Conservation (phyloP, 2,113 vertebrate genomes). For the Aphyosemion australe region DNA sequence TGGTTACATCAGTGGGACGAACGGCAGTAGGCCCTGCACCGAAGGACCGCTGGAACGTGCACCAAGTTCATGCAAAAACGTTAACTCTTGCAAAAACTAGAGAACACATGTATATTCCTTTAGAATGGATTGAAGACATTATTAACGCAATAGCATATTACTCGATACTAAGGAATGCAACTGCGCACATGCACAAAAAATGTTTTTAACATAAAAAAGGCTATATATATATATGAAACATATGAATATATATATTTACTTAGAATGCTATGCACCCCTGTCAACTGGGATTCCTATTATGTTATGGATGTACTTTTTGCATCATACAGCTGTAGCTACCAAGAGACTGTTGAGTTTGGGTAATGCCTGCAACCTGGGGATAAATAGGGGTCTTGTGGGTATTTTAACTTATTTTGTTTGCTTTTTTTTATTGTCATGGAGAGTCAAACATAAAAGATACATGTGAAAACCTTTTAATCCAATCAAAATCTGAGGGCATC, state of each 20-base stretch:
- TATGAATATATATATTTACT: slow-evolving; percentile 81
- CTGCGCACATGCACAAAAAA: slow-evolving; percentile 84
- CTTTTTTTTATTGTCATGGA: slow-evolving; percentile 82
- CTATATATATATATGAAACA: slow-evolving; percentile 76
- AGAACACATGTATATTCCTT: slow-evolving; percentile 82
- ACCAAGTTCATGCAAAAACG: slow-evolving; percentile 81
- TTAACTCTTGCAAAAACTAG: slow-evolving; percentile 82
- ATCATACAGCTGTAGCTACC: slow-evolving; percentile 82
- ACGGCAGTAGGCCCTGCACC: slow-evolving; percentile 44
- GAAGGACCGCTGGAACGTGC: slow-evolving; percentile 61
- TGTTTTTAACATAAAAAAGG: slow-evolving; percentile 83
- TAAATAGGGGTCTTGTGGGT: slow-evolving; percentile 75
- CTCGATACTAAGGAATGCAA: slow-evolving; percentile 84
- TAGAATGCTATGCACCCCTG: slow-evolving; percentile 86
- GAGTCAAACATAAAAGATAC: slow-evolving; percentile 75
- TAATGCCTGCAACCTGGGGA: slow-evolving; percentile 79
- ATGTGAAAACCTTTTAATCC: slow-evolving; percentile 80
- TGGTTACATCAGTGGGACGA: slow-evolving; percentile 22
- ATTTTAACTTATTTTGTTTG: slow-evolving; percentile 78
- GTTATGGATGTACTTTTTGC: slow-evolving; percentile 85
- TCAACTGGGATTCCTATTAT: slow-evolving; percentile 81
- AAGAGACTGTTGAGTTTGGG: slow-evolving; percentile 80
- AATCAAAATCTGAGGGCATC: slow-evolving; percentile 77
- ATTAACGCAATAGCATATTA: slow-evolving; percentile 85
- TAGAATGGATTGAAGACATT: slow-evolving; percentile 82